These are phyloP conservation scores for Hipparchia sbordonii DNA, from an alignment of 2,888 invertebrate genomes.

Conservation along the genomic window DNA sequence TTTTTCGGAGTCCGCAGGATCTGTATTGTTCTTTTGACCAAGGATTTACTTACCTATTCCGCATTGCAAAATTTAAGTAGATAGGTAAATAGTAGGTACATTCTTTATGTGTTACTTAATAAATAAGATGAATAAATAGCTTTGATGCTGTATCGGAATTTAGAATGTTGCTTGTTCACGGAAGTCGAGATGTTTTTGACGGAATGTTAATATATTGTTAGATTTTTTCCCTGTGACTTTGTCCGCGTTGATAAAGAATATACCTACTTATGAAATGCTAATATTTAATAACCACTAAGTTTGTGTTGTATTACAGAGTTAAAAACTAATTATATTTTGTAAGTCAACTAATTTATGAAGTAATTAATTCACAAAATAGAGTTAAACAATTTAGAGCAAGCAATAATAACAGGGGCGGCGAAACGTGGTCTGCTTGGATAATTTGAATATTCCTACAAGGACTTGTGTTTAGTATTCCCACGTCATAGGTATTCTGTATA, in stretches of 20 bases:
- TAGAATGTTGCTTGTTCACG: too few relatives aligned
- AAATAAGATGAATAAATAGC: too few relatives aligned
- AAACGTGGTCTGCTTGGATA: constrained; percentile 1
- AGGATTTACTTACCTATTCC: constrained; percentile 44
- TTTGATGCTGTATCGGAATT: too few relatives aligned
- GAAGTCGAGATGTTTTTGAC: too few relatives aligned
- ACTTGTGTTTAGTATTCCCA: neutral
- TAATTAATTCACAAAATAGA: constrained; percentile 9
- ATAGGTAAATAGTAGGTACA: neutral
- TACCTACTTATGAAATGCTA: too few relatives aligned
- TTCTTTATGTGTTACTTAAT: too few relatives aligned
- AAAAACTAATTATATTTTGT: neutral
- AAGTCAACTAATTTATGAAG: constrained; percentile 4
- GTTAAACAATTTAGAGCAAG: neutral
- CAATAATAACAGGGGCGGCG: constrained; percentile 15
- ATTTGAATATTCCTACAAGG: constrained; percentile 8
- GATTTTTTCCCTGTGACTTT: too few relatives aligned
- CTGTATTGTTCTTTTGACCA: constrained; percentile 52
- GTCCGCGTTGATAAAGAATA: too few relatives aligned
- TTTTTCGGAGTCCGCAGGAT: constrained; percentile 56
- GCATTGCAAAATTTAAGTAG: neutral
- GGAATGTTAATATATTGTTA: too few relatives aligned
- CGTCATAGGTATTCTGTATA: too few relatives aligned
- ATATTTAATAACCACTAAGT: too few relatives aligned
- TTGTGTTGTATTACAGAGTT: too few relatives aligned